Evolutionary conservation across 2,113 vertebrate genomes (phyloP), one percentile per base, ranked within the genome.

Genomic region (Eurypyga helias): DNA sequence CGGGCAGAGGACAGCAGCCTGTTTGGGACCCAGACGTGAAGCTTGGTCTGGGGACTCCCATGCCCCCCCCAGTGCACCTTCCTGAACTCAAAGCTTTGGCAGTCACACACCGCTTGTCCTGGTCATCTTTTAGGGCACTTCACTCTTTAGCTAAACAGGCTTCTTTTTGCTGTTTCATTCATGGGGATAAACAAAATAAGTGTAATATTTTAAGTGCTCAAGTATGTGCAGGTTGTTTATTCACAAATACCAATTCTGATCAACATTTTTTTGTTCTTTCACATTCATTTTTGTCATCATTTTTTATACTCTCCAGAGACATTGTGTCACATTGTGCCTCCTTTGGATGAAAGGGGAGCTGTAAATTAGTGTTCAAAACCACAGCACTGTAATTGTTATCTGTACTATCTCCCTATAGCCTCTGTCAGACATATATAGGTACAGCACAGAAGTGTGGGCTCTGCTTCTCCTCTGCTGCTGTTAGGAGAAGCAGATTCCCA

Each of bases 401-500:
- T 28, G 6, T 28, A 36, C 41, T 18, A 24, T 36, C 41, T 82
- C 48, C 49, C 48, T 41, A 2, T 17, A 41, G 15, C 10, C 17
- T 45, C 48, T 52, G 33, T 16, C 28, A 67, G 64, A 58, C 9
- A 3, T 36, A 38, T 8, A 11, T 58, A 46, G 1, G 1, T 33
- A 49, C 43, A 76, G 49, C 55, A 82, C 54, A 55, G 14, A 33
- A 34, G 24, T 1, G 0, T 13, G 49, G 45, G 24, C 33, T 71
- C 36, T 48, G 38, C 38, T 45, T 28, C 62, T 83, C 9, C 49
- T 38, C 41, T 1, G 0, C 15, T 9, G 5, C 38, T 29, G 54
- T 49, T 67, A 31, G 0, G 1, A 77, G 60, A 28, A 48, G 41
- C 10, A 8, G 9, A 0, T 0, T 46, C 57, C 25, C 1, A 0